phyloP scores from a whole-genome alignment of 2,113 vertebrate species.

The Tretioscincus oriximinensis region DNA sequence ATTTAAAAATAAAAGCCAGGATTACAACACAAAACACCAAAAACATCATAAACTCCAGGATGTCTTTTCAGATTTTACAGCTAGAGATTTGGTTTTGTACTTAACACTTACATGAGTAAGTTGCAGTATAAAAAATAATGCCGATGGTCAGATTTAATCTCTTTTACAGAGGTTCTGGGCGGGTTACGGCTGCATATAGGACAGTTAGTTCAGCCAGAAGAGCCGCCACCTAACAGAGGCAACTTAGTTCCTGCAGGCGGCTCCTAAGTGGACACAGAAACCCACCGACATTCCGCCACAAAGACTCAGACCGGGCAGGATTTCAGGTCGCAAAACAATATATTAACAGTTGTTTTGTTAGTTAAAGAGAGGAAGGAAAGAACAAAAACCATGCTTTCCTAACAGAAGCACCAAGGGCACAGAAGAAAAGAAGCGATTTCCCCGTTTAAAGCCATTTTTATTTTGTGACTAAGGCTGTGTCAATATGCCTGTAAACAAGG shows the following conservation, averaged over 20 bases:
- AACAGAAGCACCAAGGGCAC: too few species aligned
- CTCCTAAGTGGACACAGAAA: background rate
- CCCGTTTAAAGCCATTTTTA: too few species aligned
- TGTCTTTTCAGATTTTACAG: background rate
- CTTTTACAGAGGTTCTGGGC: background rate
- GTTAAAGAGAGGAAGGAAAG: too few species aligned
- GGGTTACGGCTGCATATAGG: background rate
- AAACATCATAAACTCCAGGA: background rate
- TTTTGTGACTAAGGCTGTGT: too few species aligned
- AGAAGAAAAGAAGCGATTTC: background rate
- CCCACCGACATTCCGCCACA: background rate
- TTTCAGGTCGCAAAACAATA: too few species aligned
- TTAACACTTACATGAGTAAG: constrained; percentile 1
- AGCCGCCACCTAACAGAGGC: background rate
- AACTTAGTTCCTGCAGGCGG: background rate
- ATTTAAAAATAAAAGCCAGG: constrained; percentile 20
- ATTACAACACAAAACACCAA: background rate
- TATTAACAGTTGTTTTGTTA: too few species aligned
- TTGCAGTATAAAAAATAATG: background rate
- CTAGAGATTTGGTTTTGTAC: background rate
- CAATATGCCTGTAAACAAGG: too few species aligned
- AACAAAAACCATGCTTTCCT: too few species aligned
- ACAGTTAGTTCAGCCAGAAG: background rate
- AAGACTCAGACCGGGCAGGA: too few species aligned
- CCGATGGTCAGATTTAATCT: background rate